Base-by-base conservation (phyloP, 2,888 invertebrate genomes). In the Leucophenga maculata region DNA sequence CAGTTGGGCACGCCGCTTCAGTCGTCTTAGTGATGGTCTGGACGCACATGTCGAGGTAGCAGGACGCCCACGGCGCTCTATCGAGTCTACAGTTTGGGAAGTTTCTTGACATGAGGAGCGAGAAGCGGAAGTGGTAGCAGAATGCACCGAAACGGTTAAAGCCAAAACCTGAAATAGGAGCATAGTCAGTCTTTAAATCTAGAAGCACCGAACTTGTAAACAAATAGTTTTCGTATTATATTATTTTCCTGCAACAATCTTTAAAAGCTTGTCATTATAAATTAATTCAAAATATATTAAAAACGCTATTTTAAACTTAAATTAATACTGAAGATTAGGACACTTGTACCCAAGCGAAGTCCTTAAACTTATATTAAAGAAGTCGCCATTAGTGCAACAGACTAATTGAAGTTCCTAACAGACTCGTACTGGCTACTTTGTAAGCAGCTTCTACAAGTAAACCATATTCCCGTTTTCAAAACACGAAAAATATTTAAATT, bases 1-100 rank as follows among this genome's bases (percentile, higher is more conserved):
- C 0, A 91, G 92, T 3, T 94, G 93, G 93, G 90, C 92, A 1
- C 90, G 94, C 1, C 90, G 94, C 0, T 89, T 93, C 9, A 94
- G 94, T 54, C 91, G 93, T 54, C 87, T 93, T 0, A 94, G 94
- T 0, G 94, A 94, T 80, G 92, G 92, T 3, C 85, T 94, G 0
- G 94, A 94, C 81, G 94, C 94, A 0, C 94, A 94, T 79, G 92
- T 94, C 0, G 92, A 93, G 3, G 91, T 93, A 0, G 85, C 91
- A 0, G 90, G 91, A 13, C 87, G 91, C 48, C 91, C 91, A 6
- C 89, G 90, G 77, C 86, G 90, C 72, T 90, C 91, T 8, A 87
- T 90, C 20, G 89, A 89, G 72, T 89, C 90, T 3, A 91, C 91
- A 0, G 91, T 91, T 1, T 91, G 91, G 91, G 91, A 91, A 82